Evolutionary conservation across 2,797 vertebrate species (phyloP).

Genomic region (Aselliscus stoliczkanus): DNA sequence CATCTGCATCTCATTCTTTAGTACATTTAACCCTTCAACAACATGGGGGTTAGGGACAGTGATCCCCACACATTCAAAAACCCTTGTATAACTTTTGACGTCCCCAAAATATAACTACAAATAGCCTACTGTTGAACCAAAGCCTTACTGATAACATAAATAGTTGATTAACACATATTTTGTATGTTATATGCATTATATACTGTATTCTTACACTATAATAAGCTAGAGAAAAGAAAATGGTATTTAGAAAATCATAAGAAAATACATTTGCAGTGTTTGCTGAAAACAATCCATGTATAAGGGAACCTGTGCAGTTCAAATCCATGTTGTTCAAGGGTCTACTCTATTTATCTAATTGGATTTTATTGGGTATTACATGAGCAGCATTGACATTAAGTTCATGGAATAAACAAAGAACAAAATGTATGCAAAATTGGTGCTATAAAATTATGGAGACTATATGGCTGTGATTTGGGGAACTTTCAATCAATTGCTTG

Average conservation of each 20-base stretch:
- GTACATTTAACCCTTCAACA: neutral
- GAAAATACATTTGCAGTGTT: neutral
- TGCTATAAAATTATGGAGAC: neutral
- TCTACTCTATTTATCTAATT: neutral
- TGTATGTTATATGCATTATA: neutral
- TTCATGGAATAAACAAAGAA: neutral
- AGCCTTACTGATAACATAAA: neutral
- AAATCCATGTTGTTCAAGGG: neutral
- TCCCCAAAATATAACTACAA: neutral
- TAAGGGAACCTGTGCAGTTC: neutral
- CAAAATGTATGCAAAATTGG: neutral
- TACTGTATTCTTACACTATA: neutral
- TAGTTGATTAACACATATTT: neutral
- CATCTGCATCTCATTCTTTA: neutral
- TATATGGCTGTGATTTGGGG: neutral
- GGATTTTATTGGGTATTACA: neutral
- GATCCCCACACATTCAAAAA: neutral
- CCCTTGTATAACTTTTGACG: neutral
- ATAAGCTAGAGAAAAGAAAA: neutral
- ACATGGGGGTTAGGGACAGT: neutral
- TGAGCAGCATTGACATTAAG: neutral
- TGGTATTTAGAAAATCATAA: neutral
- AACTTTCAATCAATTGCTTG: neutral
- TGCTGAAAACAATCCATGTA: neutral
- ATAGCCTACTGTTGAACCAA: neutral